Evolutionary conservation across 2,888 invertebrate genomes (phyloP), one percentile per base, ranked within the genome.

Genomic region (Tryphoninae sp.): DNA sequence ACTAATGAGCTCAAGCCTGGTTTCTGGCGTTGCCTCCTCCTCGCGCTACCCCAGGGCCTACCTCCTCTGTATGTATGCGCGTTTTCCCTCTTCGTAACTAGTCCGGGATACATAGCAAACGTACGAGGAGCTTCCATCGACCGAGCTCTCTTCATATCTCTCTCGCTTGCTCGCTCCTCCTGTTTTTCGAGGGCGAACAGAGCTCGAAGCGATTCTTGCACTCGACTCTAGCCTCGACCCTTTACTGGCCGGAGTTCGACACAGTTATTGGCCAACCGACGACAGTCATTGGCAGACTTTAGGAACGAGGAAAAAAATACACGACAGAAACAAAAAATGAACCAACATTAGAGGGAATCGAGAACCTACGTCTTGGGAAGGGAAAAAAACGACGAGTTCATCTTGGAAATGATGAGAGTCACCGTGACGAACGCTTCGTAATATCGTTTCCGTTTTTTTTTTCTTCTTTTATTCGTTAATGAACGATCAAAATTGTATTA

Each of bases 1-100:
- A 77, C 79, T 82, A 82, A 82, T 82, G 82, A 82, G 82, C 82
- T 82, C 82, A 80, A 82, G 82, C 82, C 73, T 69, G 72, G 75
- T 40, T 45, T 51, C 67, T 22, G 26, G 62, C 16, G 2, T 53
- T 22, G 26, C 51, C n/a, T 64, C 33, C n/a, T 64, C 33, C 45
- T 61, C 49, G 11, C 19, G 55, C 55, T 23, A 23, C 16, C 16
- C 7, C 33, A 16, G 40, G 22, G 61, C 73, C 19, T 33, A 23
- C 19, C 19, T 33, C 42, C 19, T 23, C 3, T 16, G 26, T 49
- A 33, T 53, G 45, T 26, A 72, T 26, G 9, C 49, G 11, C 53
- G 26, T 26, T 59, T 26, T 8, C 49, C 22, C 69, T 6, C 40
- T 40, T 13, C 69, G 33, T 53, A 77, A 77, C 67, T 75, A 75